Percentiles rank a stretch among this genome's conserved stretches.
These are phyloP conservation scores for Origma solitaria DNA, from an alignment of 2,113 vertebrate species.

Conservation along the genomic window DNA sequence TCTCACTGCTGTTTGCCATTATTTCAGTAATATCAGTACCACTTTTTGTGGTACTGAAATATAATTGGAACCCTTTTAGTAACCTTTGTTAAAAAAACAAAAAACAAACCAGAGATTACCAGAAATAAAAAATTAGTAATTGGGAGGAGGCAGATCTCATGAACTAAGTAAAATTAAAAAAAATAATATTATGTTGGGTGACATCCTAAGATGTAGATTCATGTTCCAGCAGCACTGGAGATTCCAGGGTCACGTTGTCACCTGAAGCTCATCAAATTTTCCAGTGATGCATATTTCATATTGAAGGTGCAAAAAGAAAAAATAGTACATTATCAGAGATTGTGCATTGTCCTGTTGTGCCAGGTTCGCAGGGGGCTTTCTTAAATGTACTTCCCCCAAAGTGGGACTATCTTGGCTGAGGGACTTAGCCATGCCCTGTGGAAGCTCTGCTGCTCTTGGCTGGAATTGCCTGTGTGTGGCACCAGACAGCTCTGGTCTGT, in stretches of 20 bases:
- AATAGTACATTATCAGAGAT: background rate
- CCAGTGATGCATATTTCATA: accelerated
- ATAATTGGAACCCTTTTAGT: background rate
- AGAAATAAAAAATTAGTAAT: background rate
- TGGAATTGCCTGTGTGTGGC: background rate
- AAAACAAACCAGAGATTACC: background rate
- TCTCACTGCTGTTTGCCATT: background rate
- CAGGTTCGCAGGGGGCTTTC: background rate
- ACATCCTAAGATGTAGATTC: background rate
- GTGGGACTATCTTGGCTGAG: background rate
- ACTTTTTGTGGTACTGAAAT: background rate
- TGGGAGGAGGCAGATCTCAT: background rate
- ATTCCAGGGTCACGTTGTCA: background rate
- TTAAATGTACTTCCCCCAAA: accelerated
- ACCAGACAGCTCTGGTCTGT: accelerated
- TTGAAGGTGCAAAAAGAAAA: background rate
- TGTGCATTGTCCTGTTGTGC: background rate
- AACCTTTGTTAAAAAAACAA: background rate
- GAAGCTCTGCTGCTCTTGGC: background rate
- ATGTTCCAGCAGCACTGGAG: background rate
- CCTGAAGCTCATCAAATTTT: background rate
- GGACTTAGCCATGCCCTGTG: accelerated
- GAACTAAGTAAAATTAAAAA: background rate
- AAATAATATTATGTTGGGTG: background rate
- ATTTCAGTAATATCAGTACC: background rate